phyloP scores from a whole-genome alignment of 2,888 invertebrate genomes.

The Willowsia nigromaculata region DNA sequence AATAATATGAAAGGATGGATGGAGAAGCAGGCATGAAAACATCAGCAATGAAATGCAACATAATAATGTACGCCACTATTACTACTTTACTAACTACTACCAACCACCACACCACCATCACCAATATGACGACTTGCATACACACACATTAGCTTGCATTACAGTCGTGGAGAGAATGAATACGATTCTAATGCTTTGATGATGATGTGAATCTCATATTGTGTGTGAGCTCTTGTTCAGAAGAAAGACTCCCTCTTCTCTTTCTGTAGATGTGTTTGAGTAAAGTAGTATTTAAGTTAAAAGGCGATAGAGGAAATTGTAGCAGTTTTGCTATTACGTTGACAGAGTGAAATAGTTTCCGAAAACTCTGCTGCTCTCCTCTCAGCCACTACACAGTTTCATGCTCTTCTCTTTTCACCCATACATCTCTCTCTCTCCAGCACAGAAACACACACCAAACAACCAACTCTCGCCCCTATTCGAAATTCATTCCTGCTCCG shows the following conservation, averaged over 20 bases:
- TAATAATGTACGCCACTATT: neutral
- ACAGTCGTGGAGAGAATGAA: slow-evolving; percentile 6
- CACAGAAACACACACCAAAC: neutral
- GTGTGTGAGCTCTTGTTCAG: slow-evolving; percentile 7
- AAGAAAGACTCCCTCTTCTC: neutral
- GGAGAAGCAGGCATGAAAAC: slow-evolving; percentile 26
- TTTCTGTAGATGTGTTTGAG: slow-evolving; percentile 10
- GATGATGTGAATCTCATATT: slow-evolving; percentile 32
- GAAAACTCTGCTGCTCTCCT: slow-evolving; percentile 47
- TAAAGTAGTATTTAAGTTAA: slow-evolving; percentile 65
- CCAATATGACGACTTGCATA: slow-evolving; percentile 5
- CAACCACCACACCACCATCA: slow-evolving; percentile 14
- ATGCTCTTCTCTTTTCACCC: neutral
- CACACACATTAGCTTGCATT: slow-evolving; percentile 39
- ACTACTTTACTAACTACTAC: slow-evolving; percentile 7
- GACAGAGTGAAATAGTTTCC: slow-evolving; percentile 73
- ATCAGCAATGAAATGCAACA: slow-evolving; percentile 54
- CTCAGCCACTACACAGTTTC: too few species aligned
- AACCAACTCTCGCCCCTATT: slow-evolving; percentile 58
- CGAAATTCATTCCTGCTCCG: slow-evolving; percentile 54
- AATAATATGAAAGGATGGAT: neutral
- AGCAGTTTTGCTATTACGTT: slow-evolving; percentile 76
- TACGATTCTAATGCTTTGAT: slow-evolving; percentile 46
- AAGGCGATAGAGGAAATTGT: slow-evolving; percentile 75
- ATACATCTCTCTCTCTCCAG: neutral